Percentiles rank a stretch among this genome's conserved stretches.
phyloP scores from a whole-genome alignment of 2,888 invertebrate species.

The Physocephala rufipes region DNA sequence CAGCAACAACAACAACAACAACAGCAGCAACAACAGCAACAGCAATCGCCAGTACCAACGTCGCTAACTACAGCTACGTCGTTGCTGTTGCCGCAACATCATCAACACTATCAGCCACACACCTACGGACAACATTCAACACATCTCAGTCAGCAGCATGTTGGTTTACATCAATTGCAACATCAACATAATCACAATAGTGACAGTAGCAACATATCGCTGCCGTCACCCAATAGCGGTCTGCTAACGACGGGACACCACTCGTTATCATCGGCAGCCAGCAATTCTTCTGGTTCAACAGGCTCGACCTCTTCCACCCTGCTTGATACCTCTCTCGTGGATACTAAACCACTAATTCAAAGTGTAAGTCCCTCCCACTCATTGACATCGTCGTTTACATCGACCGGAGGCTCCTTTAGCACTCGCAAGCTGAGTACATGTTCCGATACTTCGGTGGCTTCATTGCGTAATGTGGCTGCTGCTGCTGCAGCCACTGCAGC shows the following conservation, averaged over 20 bases:
- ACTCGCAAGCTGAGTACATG: constrained; percentile 30
- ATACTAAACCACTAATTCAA: constrained; percentile 73
- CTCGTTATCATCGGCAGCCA: constrained; percentile 56
- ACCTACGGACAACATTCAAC: constrained; percentile 61
- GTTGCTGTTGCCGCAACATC: constrained; percentile 55
- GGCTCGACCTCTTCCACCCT: constrained; percentile 62
- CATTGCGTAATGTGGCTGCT: constrained; percentile 48
- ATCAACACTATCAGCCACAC: constrained; percentile 50
- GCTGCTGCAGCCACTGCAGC: constrained; percentile 51
- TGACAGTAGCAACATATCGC: constrained; percentile 76
- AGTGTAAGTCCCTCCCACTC: constrained; percentile 78
- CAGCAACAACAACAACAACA: constrained; percentile 42
- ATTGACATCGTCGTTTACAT: constrained; percentile 33
- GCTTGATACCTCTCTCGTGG: constrained; percentile 71
- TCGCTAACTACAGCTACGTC: constrained; percentile 36
- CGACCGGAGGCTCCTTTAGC: constrained; percentile 23
- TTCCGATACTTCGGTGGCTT: constrained; percentile 40
- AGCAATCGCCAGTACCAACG: constrained; percentile 40
- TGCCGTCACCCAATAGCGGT: constrained; percentile 77
- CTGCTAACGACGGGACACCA: constrained; percentile 50
- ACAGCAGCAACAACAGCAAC: constrained; percentile 46
- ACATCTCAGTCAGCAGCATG: constrained; percentile 53
- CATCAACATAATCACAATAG: constrained; percentile 50
- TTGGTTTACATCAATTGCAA: constrained; percentile 48
- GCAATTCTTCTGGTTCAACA: constrained; percentile 71